A percentile compares a stretch with the other conserved stretches of the same genome.
phyloP scores from a whole-genome alignment of 37 sponge, comb jelly and placozoan species.

The Crambe crambe region DNA sequence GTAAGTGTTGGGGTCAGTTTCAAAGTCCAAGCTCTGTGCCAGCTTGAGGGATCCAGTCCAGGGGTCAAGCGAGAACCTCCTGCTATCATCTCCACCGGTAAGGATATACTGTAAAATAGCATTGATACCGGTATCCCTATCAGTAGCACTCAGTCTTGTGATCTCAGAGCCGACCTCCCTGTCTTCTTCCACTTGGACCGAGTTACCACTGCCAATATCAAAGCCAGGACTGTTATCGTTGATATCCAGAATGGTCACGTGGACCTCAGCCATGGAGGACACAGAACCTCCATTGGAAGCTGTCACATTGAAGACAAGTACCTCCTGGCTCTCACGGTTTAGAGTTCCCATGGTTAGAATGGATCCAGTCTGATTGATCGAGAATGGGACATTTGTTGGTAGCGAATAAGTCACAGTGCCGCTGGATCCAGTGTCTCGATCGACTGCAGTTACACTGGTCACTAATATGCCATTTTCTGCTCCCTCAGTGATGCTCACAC shows the following conservation, averaged over 20 bases:
- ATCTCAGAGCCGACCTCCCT: conserved; percentile 13
- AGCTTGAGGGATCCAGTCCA: conserved; percentile 45
- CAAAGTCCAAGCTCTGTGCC: conserved; percentile 42
- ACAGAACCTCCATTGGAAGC: conserved; percentile 37
- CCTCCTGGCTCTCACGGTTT: conserved; percentile 36
- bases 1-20: conserved; percentile 8
- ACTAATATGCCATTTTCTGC: conserved; percentile 11
- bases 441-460: conserved; percentile 45
- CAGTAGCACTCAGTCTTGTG: conserved; percentile 17
- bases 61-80: conserved; percentile 44
- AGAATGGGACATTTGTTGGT: conserved; percentile 4
- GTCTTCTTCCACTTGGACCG: conserved; percentile 12
- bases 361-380: conserved; percentile 44
- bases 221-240: conserved; percentile 60
- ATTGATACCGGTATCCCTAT: conserved; percentile 55
- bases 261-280: conserved; percentile 35
- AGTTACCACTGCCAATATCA: background rate
- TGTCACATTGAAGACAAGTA: conserved; percentile 36
- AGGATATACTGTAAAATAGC: conserved; percentile 26
- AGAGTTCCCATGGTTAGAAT: conserved; percentile 31
- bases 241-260: conserved; percentile 40
- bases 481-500: conserved; percentile 45
- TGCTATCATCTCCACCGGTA: conserved; percentile 53
- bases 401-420: conserved; percentile 41
- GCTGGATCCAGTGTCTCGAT: conserved; percentile 39